Base-by-base conservation (phyloP, 2,797 vertebrate species). In the Gadopsis bispinosus region DNA sequence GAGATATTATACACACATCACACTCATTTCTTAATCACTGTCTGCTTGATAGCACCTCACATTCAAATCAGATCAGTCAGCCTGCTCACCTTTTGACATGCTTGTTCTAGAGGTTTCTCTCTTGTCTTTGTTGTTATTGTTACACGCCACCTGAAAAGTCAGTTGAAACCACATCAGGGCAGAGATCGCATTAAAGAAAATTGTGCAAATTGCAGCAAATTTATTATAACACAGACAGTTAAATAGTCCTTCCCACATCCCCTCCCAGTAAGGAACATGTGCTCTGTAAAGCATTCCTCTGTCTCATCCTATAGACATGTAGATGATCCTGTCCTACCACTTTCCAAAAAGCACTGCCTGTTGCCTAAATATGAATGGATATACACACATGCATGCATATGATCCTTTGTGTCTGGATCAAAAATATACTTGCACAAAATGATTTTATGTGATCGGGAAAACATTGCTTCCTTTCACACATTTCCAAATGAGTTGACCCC, bases 51-150 rank as follows among this genome's bases (percentile, higher is more conserved):
- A 48, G 48, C 31, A 53, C 80, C 53, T 59, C 71, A 77, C 83
- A 75, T 77, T 87, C 73, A 85, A 35, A 77, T 74, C 33, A 33
- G 20, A 50, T 70, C 39, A 31, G 20, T 74, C 60, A 61, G 50
- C 71, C 12, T 50, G 54, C 92, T 93, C 83, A 95, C 95, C 89
- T 4, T 75, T 88, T 75, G 95, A 85, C 94, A 95, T 96, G 80
- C 13, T 87, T 73, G 54, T 37, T 84, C 65, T 10, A 1, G 29
- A 41, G 2, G 58, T 73, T 67, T 73, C 43, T 79, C 50, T 77
- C 37, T 45, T 48, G 35, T 43, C n/a, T 74, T 43, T 68, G 2
- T 16, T 35, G 19, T 35, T 80, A 72, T 54, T 64, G 59, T 65
- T 26, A 54, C 37, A 59, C 55, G 54, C 4, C n/a, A 37, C 83